These are phyloP conservation scores for Macroglossus sobrinus DNA, from an alignment of 2,113 vertebrate species.

Conservation along the genomic window DNA sequence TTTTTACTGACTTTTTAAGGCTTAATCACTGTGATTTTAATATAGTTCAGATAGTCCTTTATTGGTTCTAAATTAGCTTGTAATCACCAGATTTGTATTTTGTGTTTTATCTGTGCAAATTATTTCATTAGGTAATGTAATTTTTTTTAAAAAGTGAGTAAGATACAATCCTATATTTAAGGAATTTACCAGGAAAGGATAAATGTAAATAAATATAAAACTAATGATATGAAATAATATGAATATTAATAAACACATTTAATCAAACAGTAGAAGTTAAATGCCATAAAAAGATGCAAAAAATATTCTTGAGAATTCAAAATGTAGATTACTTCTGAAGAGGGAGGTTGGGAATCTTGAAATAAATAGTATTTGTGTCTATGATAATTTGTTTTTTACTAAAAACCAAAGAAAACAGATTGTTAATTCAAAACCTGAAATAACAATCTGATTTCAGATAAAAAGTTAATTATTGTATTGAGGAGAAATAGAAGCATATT, in stretches of 20 bases:
- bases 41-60: background rate
- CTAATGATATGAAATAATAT: background rate
- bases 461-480: constrained; percentile 47
- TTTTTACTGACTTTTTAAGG: background rate
- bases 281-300: background rate
- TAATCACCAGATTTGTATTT: background rate
- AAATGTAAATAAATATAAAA: background rate
- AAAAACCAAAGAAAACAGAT: background rate
- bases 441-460: constrained; percentile 19
- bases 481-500: background rate
- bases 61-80: constrained; percentile 37
- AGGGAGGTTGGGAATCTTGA: background rate
- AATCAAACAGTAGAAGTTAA: background rate
- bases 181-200: background rate
- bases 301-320: background rate
- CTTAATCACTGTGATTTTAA: constrained; percentile 29
- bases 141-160: background rate
- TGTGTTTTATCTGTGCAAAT: constrained; percentile 4
- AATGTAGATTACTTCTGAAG: background rate
- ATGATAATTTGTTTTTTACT: constrained; percentile 23
- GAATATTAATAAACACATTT: background rate
- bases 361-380: background rate
- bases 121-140: background rate
- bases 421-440: constrained; percentile 30
- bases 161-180: background rate